phyloP scores from a whole-genome alignment of 2,797 vertebrate species.

The Rachycentron canadum region DNA sequence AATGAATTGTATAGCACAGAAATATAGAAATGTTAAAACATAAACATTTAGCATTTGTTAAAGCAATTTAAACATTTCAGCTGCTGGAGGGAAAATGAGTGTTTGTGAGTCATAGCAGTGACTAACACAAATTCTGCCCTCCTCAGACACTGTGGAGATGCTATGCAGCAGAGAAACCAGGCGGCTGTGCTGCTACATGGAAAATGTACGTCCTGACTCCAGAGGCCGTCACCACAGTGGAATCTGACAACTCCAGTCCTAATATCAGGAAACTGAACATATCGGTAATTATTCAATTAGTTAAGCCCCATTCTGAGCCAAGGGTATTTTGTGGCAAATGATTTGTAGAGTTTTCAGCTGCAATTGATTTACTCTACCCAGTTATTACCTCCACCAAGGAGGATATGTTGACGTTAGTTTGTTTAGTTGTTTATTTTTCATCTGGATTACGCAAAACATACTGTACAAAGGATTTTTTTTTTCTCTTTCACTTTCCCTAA shows the following conservation, averaged over 20 bases:
- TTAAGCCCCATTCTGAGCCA: not conserved
- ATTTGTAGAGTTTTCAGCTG: not conserved
- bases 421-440: no score
- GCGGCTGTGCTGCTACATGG: conserved; percentile 88
- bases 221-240: conserved; percentile 69
- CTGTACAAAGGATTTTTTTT: no score
- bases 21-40: not conserved
- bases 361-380: not conserved
- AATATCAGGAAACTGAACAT: conserved; percentile 86
- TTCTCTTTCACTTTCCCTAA: no score
- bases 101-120: not conserved
- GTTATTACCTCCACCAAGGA: no score
- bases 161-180: conserved; percentile 91
- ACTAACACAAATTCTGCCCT: conserved; percentile 1
- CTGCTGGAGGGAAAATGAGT: not conserved
- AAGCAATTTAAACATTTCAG: not conserved
- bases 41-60: not conserved
- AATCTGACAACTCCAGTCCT: conserved; percentile 83
- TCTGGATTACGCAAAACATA: no score
- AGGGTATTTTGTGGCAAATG: not conserved
- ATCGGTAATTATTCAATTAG: conserved; percentile 58
- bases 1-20: not conserved
- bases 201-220: conserved; percentile 89
- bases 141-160: conserved; percentile 92
- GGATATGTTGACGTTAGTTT: no score